These are phyloP conservation scores for Nowickia ferox DNA, from an alignment of 2,888 invertebrate genomes.

Conservation along the genomic window DNA sequence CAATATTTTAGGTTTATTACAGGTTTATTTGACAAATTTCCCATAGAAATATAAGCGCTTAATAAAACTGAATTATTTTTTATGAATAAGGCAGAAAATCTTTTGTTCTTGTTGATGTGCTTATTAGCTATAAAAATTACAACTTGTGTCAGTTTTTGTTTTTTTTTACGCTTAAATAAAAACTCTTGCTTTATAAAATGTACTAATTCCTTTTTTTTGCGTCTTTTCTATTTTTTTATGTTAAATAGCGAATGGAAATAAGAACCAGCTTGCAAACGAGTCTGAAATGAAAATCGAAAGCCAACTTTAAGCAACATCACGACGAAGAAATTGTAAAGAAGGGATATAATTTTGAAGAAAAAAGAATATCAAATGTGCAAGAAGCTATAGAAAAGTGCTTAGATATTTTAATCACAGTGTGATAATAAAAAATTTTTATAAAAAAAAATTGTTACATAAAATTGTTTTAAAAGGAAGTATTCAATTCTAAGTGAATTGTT, in stretches of 20 bases:
- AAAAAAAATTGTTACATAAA: conserved; percentile 11
- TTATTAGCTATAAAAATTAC: conserved; percentile 52
- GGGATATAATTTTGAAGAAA: not conserved
- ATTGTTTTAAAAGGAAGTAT: not conserved
- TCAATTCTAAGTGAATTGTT: conserved; percentile 26
- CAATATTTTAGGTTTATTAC: no score
- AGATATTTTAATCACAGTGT: conserved; percentile 23
- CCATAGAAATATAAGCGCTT: no score
- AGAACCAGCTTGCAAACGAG: conserved; percentile 13
- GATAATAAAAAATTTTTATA: conserved; percentile 21
- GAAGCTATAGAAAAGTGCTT: conserved; percentile 13
- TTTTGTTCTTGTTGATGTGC: conserved; percentile 11
- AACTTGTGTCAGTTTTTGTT: conserved; percentile 36
- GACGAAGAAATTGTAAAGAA: conserved; percentile 1
- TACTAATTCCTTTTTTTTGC: conserved; percentile 19
- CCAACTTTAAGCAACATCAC: not conserved
- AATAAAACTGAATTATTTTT: no score
- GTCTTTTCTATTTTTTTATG: not conserved
- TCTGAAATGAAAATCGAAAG: not conserved
- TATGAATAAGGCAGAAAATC: no score
- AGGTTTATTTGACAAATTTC: no score
- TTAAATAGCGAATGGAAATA: conserved; percentile 16
- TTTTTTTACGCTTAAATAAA: not conserved
- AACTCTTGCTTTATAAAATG: conserved; percentile 2
- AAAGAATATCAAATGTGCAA: not conserved